Base-by-base conservation (phyloP, 2,888 invertebrate species). In the Catocala fraxini region DNA sequence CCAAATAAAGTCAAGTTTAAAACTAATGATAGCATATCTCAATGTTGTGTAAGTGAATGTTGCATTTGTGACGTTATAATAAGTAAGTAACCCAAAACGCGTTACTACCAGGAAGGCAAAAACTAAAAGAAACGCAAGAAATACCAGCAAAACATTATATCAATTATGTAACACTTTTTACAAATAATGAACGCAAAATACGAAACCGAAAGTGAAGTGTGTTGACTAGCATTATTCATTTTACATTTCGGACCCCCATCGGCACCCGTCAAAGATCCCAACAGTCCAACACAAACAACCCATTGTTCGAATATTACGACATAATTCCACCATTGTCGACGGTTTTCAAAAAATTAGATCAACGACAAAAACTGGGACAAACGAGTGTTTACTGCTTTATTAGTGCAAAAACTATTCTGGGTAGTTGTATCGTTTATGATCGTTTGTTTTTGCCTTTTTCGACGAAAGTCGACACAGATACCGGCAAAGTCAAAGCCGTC, bases 401-500 rank as follows among this genome's bases (percentile, higher is more conserved):
- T 92, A 84, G 88, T 81, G 90, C 92, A 93, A 92, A 91, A 91
- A 92, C 81, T 61, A 68, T 89, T 89, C 86, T 84, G 78, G 78
- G 85, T 84, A 88, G 85, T 75, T 78, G 69, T 75, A 68, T 76
- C 79, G 81, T 90, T 90, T 89, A 89, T 80, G 86, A 81, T 73
- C 80, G 73, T 81, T 83, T 84, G 82, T 88, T 86, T 87, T 83
- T 81, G 84, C 81, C 83, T 88, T 87, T 89, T 88, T 83, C 81
- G 79, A 85, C 83, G 88, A 92, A 90, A 90, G 90, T 89, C 83
- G 81, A 79, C 74, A 76, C 81, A 81, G 77, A 77, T 74, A 83
- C 87, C 89, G 89, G 82, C 89, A 87, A 89, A 87, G 88, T 88
- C 88, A 82, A 81, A 83, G 85, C 72, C 82, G 84, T 85, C 78